Evolutionary conservation across 2,888 invertebrate genomes (phyloP), one percentile per base, ranked within the genome.

Genomic region (Caenorhabditis wallacei): DNA sequence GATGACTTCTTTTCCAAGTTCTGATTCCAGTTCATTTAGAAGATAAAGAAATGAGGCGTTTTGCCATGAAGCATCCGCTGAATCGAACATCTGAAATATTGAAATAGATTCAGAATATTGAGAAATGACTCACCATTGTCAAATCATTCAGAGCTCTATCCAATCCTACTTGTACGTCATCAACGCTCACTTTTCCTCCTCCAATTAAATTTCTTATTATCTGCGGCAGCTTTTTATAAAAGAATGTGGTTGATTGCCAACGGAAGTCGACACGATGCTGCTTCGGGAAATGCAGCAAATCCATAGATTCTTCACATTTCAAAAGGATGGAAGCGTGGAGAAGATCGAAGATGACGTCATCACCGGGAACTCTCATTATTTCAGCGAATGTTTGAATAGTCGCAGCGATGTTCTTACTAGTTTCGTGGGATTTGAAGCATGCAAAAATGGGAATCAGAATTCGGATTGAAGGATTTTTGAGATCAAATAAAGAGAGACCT

Each of bases 211-310:
- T 18, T 11, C 18, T 22, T 24, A 69, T 71, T 30, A 83, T 71
- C 26, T 70, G 57, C 16, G 78, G 48, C 20, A 83, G 54, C 46
- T 70, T 79, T 26, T 46, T 53, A 24, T 80, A 83, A 69, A 70
- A 83, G 18, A 83, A 83, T 11, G 53, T 26, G 0, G 74, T 66
- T 7, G 64, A 26, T n/a, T 83, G 79, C 83, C 83, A 83, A 22
- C 64, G 70, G 26, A 75, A 83, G 30, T 82, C 78, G 4, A 57
- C 22, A n/a, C 72, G 59, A 24, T 56, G 61, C n/a, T 78, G 54
- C 35, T 76, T 76, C 7, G 72, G 74, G 5, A 72, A 56, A 35
- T 70, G 63, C 30, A 70, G 37, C 2, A 68, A 51, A 18, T 78
- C 72, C 46, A 72, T 57, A 0, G 53, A 57, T 35, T 82, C 82